Percentiles rank a stretch among this genome's conserved stretches.
Conservation (phyloP, 2,113 vertebrate genomes). For the Aspiorhynchus laticeps region DNA sequence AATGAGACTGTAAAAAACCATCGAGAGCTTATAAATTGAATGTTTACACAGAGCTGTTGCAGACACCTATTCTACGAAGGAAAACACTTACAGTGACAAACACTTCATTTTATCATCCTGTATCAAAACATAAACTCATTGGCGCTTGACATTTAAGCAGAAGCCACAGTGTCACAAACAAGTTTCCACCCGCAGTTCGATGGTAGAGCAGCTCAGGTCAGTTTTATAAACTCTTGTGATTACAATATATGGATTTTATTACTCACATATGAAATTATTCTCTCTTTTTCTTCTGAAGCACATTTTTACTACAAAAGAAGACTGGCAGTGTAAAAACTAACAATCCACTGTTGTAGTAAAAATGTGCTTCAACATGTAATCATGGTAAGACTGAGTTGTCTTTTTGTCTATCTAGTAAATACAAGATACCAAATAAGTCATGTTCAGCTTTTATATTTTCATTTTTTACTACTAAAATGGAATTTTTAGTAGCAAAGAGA, state of each 20-base stretch:
- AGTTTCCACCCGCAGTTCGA: conserved; percentile 42
- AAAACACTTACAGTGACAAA: conserved; percentile 11
- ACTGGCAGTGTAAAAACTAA: background rate
- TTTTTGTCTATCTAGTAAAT: background rate
- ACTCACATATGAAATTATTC: background rate
- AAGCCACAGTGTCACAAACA: conserved; percentile 49
- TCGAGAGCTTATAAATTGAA: background rate
- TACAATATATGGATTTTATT: background rate
- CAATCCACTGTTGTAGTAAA: background rate
- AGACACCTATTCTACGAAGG: background rate
- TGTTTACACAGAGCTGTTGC: background rate
- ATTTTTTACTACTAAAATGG: too few relatives aligned
- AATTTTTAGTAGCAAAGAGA: too few relatives aligned
- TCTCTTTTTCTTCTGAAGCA: background rate
- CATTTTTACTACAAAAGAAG: background rate
- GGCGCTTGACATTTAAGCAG: conserved; percentile 56
- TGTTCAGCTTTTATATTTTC: background rate
- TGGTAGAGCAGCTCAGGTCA: conserved; percentile 33
- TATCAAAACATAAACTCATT: conserved; percentile 45
- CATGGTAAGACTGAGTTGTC: background rate
- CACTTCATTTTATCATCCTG: conserved; percentile 23
- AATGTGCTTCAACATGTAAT: too few relatives aligned
- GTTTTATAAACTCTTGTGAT: conserved; percentile 5
- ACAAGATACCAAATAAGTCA: background rate
- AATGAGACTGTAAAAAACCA: background rate